Evolutionary conservation across 2,888 invertebrate species (phyloP).

Genomic region (Saturnia japonica): DNA sequence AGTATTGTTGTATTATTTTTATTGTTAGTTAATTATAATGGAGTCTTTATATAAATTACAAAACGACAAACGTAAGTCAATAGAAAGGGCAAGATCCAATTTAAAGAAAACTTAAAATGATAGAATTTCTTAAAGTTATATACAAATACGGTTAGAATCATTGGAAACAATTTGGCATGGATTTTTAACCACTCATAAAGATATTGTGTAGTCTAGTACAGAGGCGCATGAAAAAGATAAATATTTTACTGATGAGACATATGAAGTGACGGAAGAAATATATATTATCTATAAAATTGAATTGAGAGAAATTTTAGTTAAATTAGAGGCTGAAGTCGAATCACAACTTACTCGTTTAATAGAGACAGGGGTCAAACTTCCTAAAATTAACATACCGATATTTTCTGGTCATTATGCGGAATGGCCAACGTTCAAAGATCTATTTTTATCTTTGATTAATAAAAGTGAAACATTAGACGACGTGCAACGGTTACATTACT

Average conservation of each 20-base stretch:
- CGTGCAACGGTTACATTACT: not conserved
- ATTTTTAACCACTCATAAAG: not conserved
- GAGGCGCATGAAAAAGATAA: not conserved
- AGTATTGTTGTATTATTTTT: no score
- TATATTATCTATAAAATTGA: not conserved
- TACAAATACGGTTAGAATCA: not conserved
- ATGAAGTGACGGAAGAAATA: not conserved
- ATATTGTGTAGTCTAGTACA: not conserved
- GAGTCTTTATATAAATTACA: not conserved
- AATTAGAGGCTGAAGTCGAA: not conserved
- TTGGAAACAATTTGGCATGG: not conserved
- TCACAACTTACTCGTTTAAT: not conserved
- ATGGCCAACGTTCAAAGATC: not conserved
- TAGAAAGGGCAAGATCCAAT: not conserved
- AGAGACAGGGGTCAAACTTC: no score
- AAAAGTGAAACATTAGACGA: not conserved
- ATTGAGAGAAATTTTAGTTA: not conserved
- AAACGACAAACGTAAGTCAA: not conserved
- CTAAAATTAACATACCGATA: not conserved
- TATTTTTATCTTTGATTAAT: constrained; percentile 1
- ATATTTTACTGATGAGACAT: not conserved
- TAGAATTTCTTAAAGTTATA: not conserved
- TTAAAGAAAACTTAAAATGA: not conserved
- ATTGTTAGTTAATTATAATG: no score
- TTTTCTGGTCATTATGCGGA: not conserved